Conservation (phyloP, 2,797 vertebrate species). For the Pipistrellus pipistrellus region DNA sequence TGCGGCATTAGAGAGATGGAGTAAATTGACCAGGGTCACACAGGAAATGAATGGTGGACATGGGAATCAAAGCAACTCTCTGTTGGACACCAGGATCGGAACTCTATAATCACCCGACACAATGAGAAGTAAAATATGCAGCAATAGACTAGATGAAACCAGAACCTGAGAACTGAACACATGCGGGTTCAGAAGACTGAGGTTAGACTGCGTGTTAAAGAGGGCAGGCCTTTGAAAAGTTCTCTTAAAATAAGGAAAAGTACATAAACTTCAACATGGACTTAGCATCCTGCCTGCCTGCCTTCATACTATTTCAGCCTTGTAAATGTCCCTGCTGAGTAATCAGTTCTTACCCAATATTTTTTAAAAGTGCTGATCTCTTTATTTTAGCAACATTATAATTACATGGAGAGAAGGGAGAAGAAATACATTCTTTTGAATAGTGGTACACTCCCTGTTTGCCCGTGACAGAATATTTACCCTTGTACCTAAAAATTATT, state of each 20-base stretch:
- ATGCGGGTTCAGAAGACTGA: neutral
- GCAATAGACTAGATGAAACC: neutral
- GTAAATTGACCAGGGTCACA: neutral
- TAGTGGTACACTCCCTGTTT: neutral
- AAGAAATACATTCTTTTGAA: neutral
- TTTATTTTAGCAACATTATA: constrained; percentile 12
- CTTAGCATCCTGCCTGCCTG: neutral
- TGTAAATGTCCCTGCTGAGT: neutral
- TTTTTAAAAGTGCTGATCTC: neutral
- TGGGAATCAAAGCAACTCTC: neutral
- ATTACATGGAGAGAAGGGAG: neutral
- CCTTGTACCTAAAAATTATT: constrained; percentile 7
- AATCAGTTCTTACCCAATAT: neutral
- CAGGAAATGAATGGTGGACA: fast-evolving
- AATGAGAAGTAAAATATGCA: neutral
- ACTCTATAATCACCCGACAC: neutral
- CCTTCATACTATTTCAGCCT: neutral
- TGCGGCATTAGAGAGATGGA: neutral
- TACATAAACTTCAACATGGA: neutral
- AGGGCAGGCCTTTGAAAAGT: neutral
- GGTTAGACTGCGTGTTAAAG: neutral
- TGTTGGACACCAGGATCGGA: neutral
- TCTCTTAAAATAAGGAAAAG: neutral
- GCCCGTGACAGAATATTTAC: neutral
- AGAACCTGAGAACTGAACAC: neutral